These are phyloP conservation scores for Scopus umbretta DNA, from an alignment of 2,113 vertebrate species.

Conservation along the genomic window DNA sequence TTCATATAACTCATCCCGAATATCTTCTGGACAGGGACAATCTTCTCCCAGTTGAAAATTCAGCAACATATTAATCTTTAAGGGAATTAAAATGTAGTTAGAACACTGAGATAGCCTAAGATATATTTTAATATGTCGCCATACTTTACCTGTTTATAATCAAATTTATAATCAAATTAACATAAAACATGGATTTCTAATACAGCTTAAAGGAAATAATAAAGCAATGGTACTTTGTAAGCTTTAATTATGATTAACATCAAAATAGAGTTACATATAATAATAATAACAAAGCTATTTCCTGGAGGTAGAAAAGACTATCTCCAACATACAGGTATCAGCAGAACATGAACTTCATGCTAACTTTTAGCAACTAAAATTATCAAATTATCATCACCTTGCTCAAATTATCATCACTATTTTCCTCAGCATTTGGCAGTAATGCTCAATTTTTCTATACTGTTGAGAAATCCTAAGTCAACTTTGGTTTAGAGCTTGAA, in stretches of 20 bases:
- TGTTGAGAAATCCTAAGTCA: neutral
- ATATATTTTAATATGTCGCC: neutral
- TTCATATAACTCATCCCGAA: conserved; percentile 90
- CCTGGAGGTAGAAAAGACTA: neutral
- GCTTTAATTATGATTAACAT: neutral
- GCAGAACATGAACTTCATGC: neutral
- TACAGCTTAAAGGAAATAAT: neutral
- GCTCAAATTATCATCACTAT: no score
- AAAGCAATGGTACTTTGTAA: neutral
- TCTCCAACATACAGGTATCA: neutral
- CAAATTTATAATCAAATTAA: neutral
- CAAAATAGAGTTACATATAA: neutral
- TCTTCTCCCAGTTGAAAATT: conserved; percentile 94
- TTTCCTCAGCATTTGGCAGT: neutral
- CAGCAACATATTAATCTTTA: conserved; percentile 96
- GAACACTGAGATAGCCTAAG: neutral
- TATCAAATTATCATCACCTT: neutral
- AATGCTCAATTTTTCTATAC: neutral
- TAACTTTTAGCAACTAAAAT: neutral
- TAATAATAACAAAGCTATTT: neutral
- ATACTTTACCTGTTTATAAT: neutral
- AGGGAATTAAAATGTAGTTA: neutral
- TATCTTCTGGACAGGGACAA: conserved; percentile 91
- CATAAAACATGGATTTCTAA: neutral
- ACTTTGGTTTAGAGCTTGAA: neutral